Base-by-base conservation (phyloP, 2,113 vertebrate genomes). In the Charadrius vociferus region DNA sequence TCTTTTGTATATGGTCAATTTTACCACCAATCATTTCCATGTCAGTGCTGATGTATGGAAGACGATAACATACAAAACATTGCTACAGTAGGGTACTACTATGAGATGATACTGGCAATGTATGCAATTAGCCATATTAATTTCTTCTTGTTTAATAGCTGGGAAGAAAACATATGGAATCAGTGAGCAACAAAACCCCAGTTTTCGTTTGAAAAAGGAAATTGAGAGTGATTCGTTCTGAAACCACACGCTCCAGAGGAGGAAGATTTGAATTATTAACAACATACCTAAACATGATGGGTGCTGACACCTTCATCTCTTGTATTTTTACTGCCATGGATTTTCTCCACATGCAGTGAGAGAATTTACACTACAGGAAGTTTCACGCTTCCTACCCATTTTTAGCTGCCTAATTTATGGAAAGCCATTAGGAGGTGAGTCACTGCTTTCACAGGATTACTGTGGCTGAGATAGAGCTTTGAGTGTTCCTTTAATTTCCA, bases 401-500 rank as follows among this genome's bases (percentile, higher is more conserved):
- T 97, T 97, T 97, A 96, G 79, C 81, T 85, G 67, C 65, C 71
- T 96, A 94, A 97, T 96, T 96, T 96, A 97, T 96, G 90, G 78
- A 95, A 96, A 95, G 70, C 71, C 92, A 87, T 95, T 91, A 90
- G 50, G 68, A 81, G 74, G 82, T 96, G 97, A 96, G 93, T 97
- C 95, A 97, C 72, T 94, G 71, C 95, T 96, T 94, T 96, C 95
- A 95, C 94, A 93, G 77, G 80, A 92, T 96, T 96, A 93, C 67
- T 75, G 88, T 67, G 90, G 87, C 79, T 91, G 80, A 92, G 77
- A 78, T 43, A 52, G 78, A 95, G 67, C 56, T 93, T 86, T 85
- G 55, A 70, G 52, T 72, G 52, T 86, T 81, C 23, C 86, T 94
- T 87, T 89, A 27, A 92, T 96, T 96, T 95, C 49, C 63, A 43